Conservation (phyloP, 2,113 vertebrate species). For the Ceuthmochares aereus region DNA sequence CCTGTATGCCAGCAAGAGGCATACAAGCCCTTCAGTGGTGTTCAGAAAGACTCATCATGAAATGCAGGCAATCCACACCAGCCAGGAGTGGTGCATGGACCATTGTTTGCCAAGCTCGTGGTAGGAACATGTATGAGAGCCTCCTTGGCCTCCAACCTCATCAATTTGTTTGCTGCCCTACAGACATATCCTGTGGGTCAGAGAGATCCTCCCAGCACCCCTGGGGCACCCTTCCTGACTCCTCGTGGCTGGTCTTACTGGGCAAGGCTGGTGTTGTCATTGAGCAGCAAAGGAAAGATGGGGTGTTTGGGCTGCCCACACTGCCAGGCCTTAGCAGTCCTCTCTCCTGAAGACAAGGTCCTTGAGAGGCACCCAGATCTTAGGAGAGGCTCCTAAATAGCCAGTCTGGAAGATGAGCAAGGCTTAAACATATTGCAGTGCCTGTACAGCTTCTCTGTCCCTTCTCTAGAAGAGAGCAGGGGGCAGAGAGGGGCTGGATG, state of each 20-base stretch:
- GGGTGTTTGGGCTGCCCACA: not conserved
- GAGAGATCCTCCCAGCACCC: not conserved
- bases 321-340: not conserved
- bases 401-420: not conserved
- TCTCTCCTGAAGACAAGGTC: not conserved
- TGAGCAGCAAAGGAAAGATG: not conserved
- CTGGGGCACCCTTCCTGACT: not conserved
- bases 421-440: not conserved
- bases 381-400: not conserved
- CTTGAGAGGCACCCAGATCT: not conserved
- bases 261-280: not conserved
- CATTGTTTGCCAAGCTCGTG: not conserved
- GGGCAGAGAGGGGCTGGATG: not conserved
- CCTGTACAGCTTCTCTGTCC: not conserved
- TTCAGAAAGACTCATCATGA: not conserved
- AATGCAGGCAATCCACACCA: not conserved
- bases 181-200: not conserved
- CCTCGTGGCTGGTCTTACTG: not conserved
- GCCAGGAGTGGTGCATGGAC: fast-evolving
- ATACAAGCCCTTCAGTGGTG: not conserved
- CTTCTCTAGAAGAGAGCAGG: not conserved
- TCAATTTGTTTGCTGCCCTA: not conserved
- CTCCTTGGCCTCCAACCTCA: not conserved
- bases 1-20: not conserved
- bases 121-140: not conserved